These are phyloP conservation scores for Kryptolebias ocellatus DNA, from an alignment of 2,797 vertebrate species.

Conservation along the genomic window DNA sequence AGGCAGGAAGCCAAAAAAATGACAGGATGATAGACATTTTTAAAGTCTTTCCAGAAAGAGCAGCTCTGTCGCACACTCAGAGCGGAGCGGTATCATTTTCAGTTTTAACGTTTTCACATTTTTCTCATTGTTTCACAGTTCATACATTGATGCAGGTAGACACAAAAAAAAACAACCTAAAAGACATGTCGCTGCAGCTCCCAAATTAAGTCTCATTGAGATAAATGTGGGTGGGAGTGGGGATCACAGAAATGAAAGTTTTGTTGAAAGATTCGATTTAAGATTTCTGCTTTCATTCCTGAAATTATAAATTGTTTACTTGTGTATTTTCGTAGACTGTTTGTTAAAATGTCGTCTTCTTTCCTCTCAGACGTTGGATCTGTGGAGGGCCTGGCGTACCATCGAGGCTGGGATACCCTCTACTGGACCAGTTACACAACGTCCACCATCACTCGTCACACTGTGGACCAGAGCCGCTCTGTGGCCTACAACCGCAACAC, in stretches of 20 bases:
- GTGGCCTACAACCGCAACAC: constrained; percentile 94
- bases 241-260: no score
- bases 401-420: constrained; percentile 94
- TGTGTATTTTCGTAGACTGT: constrained; percentile 14
- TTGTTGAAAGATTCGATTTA: no score
- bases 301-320: constrained; percentile 12
- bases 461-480: constrained; percentile 90
- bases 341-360: constrained; percentile 20
- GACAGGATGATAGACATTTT: constrained; percentile 66
- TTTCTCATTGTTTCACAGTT: constrained; percentile 8
- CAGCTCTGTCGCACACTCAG: no score
- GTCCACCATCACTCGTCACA: constrained; percentile 97
- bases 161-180: background rate
- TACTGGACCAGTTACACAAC: constrained; percentile 99
- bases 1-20: constrained; percentile 71
- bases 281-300: no score
- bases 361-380: constrained; percentile 90
- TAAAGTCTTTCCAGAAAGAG: constrained; percentile 17
- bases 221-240: no score
- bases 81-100: no score
- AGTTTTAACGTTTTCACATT: background rate
- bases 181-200: constrained; percentile 25
- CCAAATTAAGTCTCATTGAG: no score
- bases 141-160: constrained; percentile 14
- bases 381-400: constrained; percentile 95